A percentile compares a stretch with the other conserved stretches of the same genome.
Conservation (phyloP, 2,797 vertebrate genomes). For the Xyrichtys novacula region DNA sequence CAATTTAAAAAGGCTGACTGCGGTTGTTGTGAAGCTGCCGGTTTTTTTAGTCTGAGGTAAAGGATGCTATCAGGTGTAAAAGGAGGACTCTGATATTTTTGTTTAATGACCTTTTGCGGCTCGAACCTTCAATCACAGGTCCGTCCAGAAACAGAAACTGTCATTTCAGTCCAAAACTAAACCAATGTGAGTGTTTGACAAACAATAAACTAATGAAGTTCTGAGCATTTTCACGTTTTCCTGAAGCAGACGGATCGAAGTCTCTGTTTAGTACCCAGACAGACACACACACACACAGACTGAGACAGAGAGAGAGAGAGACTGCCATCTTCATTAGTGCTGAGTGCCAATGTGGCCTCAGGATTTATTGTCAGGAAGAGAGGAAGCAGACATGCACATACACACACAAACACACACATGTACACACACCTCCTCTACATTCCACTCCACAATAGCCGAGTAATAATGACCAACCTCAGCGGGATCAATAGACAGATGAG, state of each 20-base stretch:
- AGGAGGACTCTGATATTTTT: no score
- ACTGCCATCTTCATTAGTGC: slow-evolving; percentile 68
- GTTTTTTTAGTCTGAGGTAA: no score
- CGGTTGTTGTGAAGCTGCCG: no score
- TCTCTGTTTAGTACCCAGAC: slow-evolving; percentile 9
- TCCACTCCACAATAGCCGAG: slow-evolving; percentile 48
- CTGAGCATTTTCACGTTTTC: not conserved
- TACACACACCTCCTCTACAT: slow-evolving; percentile 35
- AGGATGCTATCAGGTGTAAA: no score
- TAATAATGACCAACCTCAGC: slow-evolving; percentile 61
- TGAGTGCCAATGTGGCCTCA: slow-evolving; percentile 59
- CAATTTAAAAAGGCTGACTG: no score
- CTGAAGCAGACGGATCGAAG: slow-evolving; percentile 8
- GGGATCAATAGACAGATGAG: slow-evolving; percentile 64
- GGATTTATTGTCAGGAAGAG: slow-evolving; percentile 57
- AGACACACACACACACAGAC: slow-evolving; percentile 19
- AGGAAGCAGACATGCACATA: slow-evolving; percentile 18
- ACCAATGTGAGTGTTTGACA: no score
- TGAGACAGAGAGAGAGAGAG: slow-evolving; percentile 10
- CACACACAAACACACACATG: slow-evolving; percentile 10
- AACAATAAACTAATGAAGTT: no score
- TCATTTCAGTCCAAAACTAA: no score
- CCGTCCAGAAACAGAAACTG: no score
- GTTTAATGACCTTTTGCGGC: no score
- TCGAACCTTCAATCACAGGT: no score